Evolutionary conservation across 1,140 invertebrate species (phyloP), one percentile per base, ranked within the genome.

Genomic region (Paracyclopina nana): DNA sequence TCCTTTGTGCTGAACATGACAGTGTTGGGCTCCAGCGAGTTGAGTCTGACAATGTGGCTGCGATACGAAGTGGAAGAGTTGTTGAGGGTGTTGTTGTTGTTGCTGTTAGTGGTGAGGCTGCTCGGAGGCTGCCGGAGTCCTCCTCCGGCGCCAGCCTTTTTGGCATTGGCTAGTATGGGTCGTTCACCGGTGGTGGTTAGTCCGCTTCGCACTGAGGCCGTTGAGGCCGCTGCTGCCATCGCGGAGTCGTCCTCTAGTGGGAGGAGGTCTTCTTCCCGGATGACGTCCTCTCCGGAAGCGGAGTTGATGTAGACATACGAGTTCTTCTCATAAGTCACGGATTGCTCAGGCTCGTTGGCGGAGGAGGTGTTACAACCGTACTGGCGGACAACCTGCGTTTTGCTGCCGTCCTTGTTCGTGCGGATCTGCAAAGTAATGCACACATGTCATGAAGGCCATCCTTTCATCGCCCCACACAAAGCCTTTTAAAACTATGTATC

Each of bases 21-120:
- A 20, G 60, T 61, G 44, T 60, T 59, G 9, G 59, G 60, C 34
- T 61, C 60, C 30, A 61, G 56, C 31, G 58, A 59, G 48, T 59
- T 60, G 6, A 61, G 55, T 31, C 60, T 55, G 46, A 61, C 55
- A 30, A 60, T 51, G 26, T 58, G 55, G 18, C 53, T 44, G n/a
- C 53, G 52, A 31, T 48, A 48, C 14, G 22, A 28, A 31, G 45
- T 28, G n/a, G 34, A 38, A 9, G n/a, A 16, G 34, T n/a, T 20
- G 22, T 48, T 48, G 12, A 14, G 24, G 24, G 16, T 20, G 42
- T 14, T 22, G n/a, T 25, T 25, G 16, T 14, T 44, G 18, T 14
- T 20, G 12, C 14, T 18, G 26, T 24, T 27, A 14, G 45, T 16
- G 11, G 45, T 22, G 6, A 6, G 9, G 24, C 6, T 42, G n/a